A percentile compares a stretch with the other conserved stretches of the same genome.
These are phyloP conservation scores for Gallinago undulata DNA, from an alignment of 2,113 vertebrate genomes.

Conservation along the genomic window DNA sequence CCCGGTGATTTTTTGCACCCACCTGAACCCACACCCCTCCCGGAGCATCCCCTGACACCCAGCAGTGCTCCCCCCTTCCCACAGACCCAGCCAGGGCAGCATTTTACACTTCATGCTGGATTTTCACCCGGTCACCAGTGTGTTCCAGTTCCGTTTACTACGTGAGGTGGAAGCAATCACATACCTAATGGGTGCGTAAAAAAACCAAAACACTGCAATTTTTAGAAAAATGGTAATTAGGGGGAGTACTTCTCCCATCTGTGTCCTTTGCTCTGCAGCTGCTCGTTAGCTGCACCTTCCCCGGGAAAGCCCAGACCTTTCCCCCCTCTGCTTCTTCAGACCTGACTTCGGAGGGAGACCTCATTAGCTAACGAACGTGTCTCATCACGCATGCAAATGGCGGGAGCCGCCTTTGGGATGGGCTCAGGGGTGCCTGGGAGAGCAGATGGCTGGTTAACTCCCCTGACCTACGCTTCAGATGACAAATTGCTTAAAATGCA, in stretches of 20 bases:
- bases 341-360: neutral
- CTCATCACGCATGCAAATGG: neutral
- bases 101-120: fast-evolving
- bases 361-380: neutral
- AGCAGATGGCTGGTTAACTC: neutral
- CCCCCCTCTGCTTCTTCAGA: neutral
- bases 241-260: neutral
- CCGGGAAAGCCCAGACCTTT: neutral
- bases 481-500: neutral
- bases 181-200: neutral
- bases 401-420: neutral
- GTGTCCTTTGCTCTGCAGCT: neutral
- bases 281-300: neutral
- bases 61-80: neutral
- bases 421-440: neutral
- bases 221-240: neutral
- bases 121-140: neutral
- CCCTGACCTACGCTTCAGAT: neutral
- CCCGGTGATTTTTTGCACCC: fast-evolving
- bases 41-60: fast-evolving
- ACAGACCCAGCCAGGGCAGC: fast-evolving
- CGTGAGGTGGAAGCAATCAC: neutral
- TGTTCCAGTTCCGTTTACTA: neutral
- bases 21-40: neutral
- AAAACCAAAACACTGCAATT: neutral